Evolutionary conservation across 2,888 invertebrate genomes (phyloP), one percentile per base, ranked within the genome.

Genomic region (Chloroclysta siterata): DNA sequence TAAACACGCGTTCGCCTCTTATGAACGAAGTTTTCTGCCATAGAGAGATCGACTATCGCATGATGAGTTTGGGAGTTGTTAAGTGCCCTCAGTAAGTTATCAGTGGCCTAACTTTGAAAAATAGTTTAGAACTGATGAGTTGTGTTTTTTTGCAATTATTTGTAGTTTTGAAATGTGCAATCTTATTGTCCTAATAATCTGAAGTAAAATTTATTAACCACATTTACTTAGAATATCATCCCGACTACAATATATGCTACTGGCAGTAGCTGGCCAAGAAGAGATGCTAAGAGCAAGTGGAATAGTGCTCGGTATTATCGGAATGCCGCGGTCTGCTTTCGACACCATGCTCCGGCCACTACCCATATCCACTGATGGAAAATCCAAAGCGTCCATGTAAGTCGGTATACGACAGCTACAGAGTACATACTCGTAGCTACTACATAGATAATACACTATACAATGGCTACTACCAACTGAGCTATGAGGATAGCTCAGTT

Each of bases 281-380:
- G 94, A 95, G 66, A 70, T 80, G 3, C 75, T 95, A 13, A 13
- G 62, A 4, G 75, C 87, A 17, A 67, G 86, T 14, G 85, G 89
- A 2, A 84, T 95, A 14, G 87, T 90, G 57, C 78, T 95, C 5
- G 95, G 95, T 0, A 93, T 95, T 59, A 81, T 95, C 53, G 95
- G 95, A 3, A 80, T 94, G 72, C 85, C 90, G 0, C 88, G 95
- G 28, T 77, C 87, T 8, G 76, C 85, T 51, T 94, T 94, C 70
- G 95, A 95, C 75, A 87, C 94, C 0, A 93, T 95, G 91, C 80
- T 95, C 33, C 82, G 82, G 28, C 87, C 87, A 13, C 51, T 91
- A 11, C 76, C 83, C 0, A 70, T 70, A 0, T 48, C 51, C 4
- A 46, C 63, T 0, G 78, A 76, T 10, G 72, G 72, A 17, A 89